These are phyloP conservation scores for Tenodera sinensis DNA, from an alignment of 2,888 invertebrate species.

Conservation along the genomic window DNA sequence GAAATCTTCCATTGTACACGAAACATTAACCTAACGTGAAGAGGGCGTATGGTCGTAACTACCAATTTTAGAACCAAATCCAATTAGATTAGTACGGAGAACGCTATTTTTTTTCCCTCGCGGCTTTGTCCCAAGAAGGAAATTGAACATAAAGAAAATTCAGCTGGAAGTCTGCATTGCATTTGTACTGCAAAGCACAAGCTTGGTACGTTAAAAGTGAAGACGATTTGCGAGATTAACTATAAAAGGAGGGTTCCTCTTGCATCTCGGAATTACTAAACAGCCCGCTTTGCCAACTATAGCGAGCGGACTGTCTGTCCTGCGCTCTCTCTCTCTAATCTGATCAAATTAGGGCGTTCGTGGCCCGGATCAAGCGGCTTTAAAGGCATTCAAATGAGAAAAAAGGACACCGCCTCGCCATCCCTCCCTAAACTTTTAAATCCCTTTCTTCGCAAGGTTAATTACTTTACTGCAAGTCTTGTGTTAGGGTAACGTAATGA, in stretches of 20 bases:
- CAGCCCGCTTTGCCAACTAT: background rate
- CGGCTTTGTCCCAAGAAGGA: background rate
- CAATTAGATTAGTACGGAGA: background rate
- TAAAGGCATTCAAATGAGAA: background rate
- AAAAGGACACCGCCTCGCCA: background rate
- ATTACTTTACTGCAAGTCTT: background rate
- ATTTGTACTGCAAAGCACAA: background rate
- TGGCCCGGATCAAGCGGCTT: background rate
- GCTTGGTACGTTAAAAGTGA: background rate
- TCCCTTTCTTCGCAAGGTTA: background rate
- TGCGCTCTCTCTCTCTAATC: background rate
- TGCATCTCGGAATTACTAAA: background rate
- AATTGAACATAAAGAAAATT: background rate
- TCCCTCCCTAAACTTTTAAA: background rate
- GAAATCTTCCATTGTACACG: too few relatives aligned
- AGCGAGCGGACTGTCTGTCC: background rate
- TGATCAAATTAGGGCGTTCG: constrained; percentile 1
- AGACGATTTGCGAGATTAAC: background rate
- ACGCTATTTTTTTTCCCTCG: background rate
- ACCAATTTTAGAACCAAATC: background rate
- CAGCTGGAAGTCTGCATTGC: background rate
- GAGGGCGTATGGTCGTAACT: background rate
- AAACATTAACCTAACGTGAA: background rate
- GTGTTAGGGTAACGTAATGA: background rate
- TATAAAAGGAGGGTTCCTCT: background rate